Base-by-base conservation (phyloP, 2,888 invertebrate genomes). In the Pristionchus fissidentatus region DNA sequence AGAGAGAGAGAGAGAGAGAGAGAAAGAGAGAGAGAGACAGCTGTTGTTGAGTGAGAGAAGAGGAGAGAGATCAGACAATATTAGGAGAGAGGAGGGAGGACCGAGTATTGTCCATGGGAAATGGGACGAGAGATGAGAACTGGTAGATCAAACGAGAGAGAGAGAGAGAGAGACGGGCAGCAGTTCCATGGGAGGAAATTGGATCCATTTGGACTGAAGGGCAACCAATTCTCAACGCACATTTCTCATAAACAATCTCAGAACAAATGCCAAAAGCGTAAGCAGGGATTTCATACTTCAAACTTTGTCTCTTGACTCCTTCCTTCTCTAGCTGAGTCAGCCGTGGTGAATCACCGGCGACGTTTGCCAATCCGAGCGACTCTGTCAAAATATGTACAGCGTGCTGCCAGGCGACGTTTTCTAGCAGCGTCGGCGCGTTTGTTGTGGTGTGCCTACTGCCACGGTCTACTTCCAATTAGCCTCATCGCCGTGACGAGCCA, bases 301-400 rank as follows among this genome's bases (percentile, higher is more conserved):
- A 77, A 77, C 49, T 77, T 32, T 77, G 32, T 38, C 49, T 49
- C 26, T 38, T 32, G 46, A 46, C 75, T 77, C 32, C 75, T 46
- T 49, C 75, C 73, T 29, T n/a, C 55, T 19, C 22, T 19, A 15
- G 10, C 4, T 70, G 70, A 70, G 41, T 70, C 70, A 70, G 70
- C 70, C 13, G 70, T 66, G 62, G 73, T 77, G 75, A 77, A 46
- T 49, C 75, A 77, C 15, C 75, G 75, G 22, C 75, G 75, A 77
- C 75, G 75, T 77, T 77, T 77, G 49, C 75, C 46, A 77, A 77
- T 77, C 75, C 10, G 3, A 13, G 1, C 75, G 26, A 3, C n/a
- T 22, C 49, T 77, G 75, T 77, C 75, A 22, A 77, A 77, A 49
- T 15, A 19, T 77, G 75, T 77, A 77, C 75, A 77, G 75, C 70